Conservation (phyloP, 2,888 invertebrate genomes). For the Chrysolina americana region DNA sequence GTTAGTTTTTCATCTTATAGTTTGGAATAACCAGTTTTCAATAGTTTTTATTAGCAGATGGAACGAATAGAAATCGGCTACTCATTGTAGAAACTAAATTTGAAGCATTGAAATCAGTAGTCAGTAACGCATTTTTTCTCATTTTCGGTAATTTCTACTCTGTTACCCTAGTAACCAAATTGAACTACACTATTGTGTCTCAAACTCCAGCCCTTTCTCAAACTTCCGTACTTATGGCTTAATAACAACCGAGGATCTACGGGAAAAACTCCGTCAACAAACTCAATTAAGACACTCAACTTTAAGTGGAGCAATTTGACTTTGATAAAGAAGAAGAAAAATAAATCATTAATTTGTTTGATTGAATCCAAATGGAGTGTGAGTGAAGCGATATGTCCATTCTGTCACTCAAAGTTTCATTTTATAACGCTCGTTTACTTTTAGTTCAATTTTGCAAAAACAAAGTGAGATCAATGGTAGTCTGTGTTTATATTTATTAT, state of each 20-base stretch:
- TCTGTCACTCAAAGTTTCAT: slow-evolving; percentile 37
- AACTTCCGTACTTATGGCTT: slow-evolving; percentile 36
- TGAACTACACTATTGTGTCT: slow-evolving; percentile 2
- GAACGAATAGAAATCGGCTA: too few relatives aligned
- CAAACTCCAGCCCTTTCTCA: slow-evolving; percentile 22
- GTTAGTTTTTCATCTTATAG: too few relatives aligned
- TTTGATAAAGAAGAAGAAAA: slow-evolving; percentile 38
- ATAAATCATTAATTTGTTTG: slow-evolving; percentile 57
- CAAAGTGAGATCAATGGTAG: too few relatives aligned
- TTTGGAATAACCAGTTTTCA: too few relatives aligned
- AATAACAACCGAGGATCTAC: slow-evolving; percentile 48
- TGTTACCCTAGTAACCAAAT: not conserved
- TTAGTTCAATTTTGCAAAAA: too few relatives aligned
- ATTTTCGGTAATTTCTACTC: not conserved
- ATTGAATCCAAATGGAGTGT: slow-evolving; percentile 44
- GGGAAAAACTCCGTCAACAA: slow-evolving; percentile 50
- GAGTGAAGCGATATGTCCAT: slow-evolving; percentile 46
- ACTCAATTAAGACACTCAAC: slow-evolving; percentile 56
- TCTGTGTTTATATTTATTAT: too few relatives aligned
- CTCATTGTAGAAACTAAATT: too few relatives aligned
- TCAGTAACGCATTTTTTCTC: too few relatives aligned
- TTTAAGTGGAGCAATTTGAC: slow-evolving; percentile 51
- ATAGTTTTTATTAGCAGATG: too few relatives aligned
- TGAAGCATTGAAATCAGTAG: too few relatives aligned
- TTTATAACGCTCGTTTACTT: not conserved